Evolutionary conservation across 2,888 invertebrate genomes (phyloP).

Genomic region (Rhagonycha fulva): DNA sequence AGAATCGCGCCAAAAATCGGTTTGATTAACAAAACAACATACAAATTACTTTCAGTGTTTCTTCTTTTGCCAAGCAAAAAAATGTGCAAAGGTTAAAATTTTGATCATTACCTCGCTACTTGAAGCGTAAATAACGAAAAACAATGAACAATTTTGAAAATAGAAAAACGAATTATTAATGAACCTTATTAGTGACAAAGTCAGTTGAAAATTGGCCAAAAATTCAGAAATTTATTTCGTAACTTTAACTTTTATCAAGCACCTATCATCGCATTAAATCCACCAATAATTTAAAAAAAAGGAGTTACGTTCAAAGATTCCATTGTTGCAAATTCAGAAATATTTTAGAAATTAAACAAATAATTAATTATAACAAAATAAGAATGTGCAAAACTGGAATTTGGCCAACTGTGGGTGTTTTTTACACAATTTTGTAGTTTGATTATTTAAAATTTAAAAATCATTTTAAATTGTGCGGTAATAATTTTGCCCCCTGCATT

Average conservation of each 20-base stretch:
- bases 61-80: neutral
- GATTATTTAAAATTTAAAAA: neutral
- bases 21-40: neutral
- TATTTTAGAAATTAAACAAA: neutral
- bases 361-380: slow-evolving; percentile 6
- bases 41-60: neutral
- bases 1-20: neutral
- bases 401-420: slow-evolving; percentile 11
- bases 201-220: neutral
- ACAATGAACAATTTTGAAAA: neutral
- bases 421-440: neutral
- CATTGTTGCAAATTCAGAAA: neutral
- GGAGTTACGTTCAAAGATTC: neutral
- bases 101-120: neutral
- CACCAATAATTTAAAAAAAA: neutral
- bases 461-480: neutral
- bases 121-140: neutral
- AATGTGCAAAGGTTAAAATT: neutral
- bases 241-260: neutral
- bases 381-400: slow-evolving; percentile 13
- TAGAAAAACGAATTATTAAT: too few relatives aligned
- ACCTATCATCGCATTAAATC: neutral
- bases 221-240: neutral
- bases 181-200: neutral
- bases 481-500: neutral